Evolutionary conservation across 2,888 invertebrate genomes (phyloP).

Genomic region (Drosophila atripex): DNA sequence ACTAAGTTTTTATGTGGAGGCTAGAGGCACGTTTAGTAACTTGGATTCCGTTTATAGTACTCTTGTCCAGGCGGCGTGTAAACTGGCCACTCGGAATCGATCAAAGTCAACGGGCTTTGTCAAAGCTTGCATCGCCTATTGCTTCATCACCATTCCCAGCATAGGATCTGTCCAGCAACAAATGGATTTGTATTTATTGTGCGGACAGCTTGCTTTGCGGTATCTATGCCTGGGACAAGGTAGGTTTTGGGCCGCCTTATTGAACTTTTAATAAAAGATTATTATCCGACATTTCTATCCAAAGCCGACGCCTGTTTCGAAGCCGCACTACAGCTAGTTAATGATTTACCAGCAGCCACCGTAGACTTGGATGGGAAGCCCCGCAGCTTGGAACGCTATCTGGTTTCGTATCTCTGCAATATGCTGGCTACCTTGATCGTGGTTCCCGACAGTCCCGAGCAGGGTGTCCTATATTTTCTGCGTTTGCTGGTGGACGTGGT

Average conservation of each 20-base stretch:
- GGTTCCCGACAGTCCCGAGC: conserved; percentile 95
- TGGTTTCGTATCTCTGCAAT: conserved; percentile 89
- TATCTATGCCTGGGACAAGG: conserved; percentile 97
- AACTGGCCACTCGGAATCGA: conserved; percentile 88
- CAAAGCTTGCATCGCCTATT: conserved; percentile 97
- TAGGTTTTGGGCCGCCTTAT: conserved; percentile 76
- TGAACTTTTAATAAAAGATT: not conserved
- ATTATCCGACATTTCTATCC: not conserved
- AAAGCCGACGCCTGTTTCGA: conserved; percentile 97
- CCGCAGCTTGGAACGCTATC: conserved; percentile 89
- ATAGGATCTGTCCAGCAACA: conserved; percentile 91
- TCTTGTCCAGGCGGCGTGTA: conserved; percentile 94
- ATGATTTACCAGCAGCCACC: conserved; percentile 89
- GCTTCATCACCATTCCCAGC: conserved; percentile 98
- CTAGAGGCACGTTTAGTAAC: conserved; percentile 94
- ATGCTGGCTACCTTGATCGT: conserved; percentile 92
- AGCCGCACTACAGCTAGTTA: conserved; percentile 91
- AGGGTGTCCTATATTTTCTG: conserved; percentile 92
- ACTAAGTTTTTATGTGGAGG: conserved; percentile 96
- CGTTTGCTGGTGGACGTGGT: conserved; percentile 92
- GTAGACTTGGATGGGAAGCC: conserved; percentile 90
- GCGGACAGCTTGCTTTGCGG: conserved; percentile 94
- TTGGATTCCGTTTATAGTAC: conserved; percentile 93
- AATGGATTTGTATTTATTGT: conserved; percentile 93
- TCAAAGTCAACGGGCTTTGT: conserved; percentile 93